These are phyloP conservation scores for Albula glossodonta DNA, from an alignment of 2,113 vertebrate genomes.

Conservation along the genomic window DNA sequence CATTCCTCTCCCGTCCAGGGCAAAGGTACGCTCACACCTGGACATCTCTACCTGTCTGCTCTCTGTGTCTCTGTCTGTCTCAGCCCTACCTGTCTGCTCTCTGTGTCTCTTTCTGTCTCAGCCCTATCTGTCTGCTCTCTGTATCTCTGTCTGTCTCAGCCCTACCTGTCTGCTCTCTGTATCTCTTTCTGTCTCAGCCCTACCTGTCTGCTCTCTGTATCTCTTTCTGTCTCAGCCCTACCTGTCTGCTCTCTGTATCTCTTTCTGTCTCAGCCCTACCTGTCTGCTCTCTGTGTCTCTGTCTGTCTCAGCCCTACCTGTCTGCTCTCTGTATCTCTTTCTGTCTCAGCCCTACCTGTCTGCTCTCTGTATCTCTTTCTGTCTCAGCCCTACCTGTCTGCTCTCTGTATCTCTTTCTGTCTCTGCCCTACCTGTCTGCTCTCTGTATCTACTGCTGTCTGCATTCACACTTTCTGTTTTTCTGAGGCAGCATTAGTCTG, in stretches of 20 bases:
- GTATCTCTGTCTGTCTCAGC: neutral
- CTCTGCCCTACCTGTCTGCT: neutral
- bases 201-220: neutral
- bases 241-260: neutral
- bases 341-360: no score
- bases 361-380: no score
- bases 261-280: neutral
- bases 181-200: neutral
- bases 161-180: neutral
- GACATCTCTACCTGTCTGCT: conserved; percentile 25
- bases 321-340: no score
- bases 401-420: no score
- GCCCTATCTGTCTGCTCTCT: neutral
- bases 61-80: neutral
- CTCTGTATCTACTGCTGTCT: neutral
- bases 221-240: neutral
- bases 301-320: no score
- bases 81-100: neutral
- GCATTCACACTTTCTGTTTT: neutral
- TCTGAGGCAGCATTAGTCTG: neutral
- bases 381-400: no score
- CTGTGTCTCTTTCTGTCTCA: neutral
- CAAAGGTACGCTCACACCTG: neutral
- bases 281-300: no score
- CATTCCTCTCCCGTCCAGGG: conserved; percentile 58